Base-by-base conservation (phyloP, 2,113 vertebrate species). In the Melanocharis versteri region DNA sequence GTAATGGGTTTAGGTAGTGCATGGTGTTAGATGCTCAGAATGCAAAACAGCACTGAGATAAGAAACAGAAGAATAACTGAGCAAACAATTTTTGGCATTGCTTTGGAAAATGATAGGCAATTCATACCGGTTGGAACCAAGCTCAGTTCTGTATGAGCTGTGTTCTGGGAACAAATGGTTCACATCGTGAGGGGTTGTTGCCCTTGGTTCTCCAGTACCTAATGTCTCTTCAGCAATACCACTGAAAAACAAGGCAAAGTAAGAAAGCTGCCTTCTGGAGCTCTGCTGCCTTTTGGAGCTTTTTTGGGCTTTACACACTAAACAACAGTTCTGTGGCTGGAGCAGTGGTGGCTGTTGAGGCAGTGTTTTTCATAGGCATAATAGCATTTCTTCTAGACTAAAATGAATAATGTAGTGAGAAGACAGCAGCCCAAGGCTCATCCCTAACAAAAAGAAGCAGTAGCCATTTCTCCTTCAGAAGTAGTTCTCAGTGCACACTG, bases 101-200 rank as follows among this genome's bases (percentile, higher is more conserved):
- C 78, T 95, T 90, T 86, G 64, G 77, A 90, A 91, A 95, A 94
- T 77, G 87, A 93, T 85, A 88, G 91, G 75, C 71, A 61, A 83
- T 95, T 94, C 92, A 70, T 93, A 58, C 37, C 4, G 13, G 65
- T n/a, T 93, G 53, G 78, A 93, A 61, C 15, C 1, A 6, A 77
- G 62, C 58, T 86, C 78, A 26, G 44, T 66, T 89, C 76, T 57
- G 18, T 84, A 37, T 6, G 4, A 87, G 84, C 83, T 62, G 31
- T 90, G 71, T 92, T 89, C 93, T 94, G 80, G 62, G 68, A 96
- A 96, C 68, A 89, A 91, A 89, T 64, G 42, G 65, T 87, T 90
- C 68, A 19, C 2, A 26, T 90, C 39, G 9, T 4, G 15, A 89
- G 65, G 58, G 60, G n/a, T 94, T 95, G 62, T 83, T 92, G 91